Evolutionary conservation across 2,888 invertebrate species (phyloP).

Genomic region (Encarsia formosa): DNA sequence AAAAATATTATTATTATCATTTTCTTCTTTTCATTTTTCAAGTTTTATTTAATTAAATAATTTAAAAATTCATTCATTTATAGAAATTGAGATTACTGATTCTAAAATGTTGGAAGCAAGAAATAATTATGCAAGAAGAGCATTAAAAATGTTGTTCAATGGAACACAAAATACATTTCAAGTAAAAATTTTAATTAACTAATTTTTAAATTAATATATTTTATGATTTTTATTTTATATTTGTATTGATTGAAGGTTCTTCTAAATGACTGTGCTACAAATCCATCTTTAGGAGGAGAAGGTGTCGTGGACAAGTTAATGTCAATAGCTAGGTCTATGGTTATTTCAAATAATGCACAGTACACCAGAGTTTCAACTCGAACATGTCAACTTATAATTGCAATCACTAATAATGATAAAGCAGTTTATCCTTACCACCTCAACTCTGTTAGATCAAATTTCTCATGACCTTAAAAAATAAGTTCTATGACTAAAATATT

Average conservation of each 20-base stretch:
- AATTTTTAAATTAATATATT: constrained; percentile 2
- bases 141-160: constrained; percentile 47
- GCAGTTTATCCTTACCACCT: constrained; percentile 48
- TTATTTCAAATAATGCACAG: constrained; percentile 49
- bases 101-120: constrained; percentile 42
- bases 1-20: background rate
- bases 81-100: constrained; percentile 46
- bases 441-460: constrained; percentile 40
- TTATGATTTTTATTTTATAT: constrained; percentile 1
- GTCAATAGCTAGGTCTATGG: constrained; percentile 47
- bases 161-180: constrained; percentile 49
- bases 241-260: no score
- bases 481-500: background rate
- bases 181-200: constrained; percentile 30
- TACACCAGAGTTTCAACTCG: constrained; percentile 47
- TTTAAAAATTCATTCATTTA: constrained; percentile 10
- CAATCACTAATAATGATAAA: constrained; percentile 46
- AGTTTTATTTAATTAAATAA: background rate
- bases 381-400: constrained; percentile 48
- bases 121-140: constrained; percentile 46
- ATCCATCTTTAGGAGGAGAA: constrained; percentile 44
- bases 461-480: background rate
- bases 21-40: background rate
- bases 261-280: constrained; percentile 46
- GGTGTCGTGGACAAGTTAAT: constrained; percentile 48